Evolutionary conservation across 2,113 vertebrate species (phyloP), one percentile per base, ranked within the genome.

Genomic region (Sula dactylatra): DNA sequence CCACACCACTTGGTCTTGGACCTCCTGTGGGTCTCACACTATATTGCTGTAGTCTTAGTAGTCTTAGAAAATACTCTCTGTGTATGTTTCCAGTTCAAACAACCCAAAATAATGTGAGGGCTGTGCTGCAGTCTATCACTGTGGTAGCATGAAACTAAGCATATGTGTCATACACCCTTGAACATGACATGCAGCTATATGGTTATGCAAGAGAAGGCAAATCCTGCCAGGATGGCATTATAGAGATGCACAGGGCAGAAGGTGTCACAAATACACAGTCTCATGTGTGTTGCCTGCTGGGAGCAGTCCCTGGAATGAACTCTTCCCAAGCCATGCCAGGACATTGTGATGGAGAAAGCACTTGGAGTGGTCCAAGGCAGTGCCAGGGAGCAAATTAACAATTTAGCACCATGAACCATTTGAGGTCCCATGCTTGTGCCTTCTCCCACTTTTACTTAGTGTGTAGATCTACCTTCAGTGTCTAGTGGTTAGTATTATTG

Each of bases 111-210:
- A 40, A 49, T 1, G 7, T 34, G 66, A 55, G 44, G 82, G 20
- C 21, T 45, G 25, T 71, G 59, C 16, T 70, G 2, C 11, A 29
- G 55, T 36, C 85, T 40, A 16, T 61, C 42, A 7, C 0, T 32
- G 47, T 24, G 45, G 36, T 27, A 74, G 42, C 52, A 29, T 29
- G 36, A 77, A 81, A n/a, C 26, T 19, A 26, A 50, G 25, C 54
- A 11, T 11, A 6, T 2, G 6, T 49, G 45, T 72, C 55, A 16
- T 9, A 11, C 1, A 0, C 5, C 59, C 31, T 82, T 44, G 36
- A 74, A 62, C 1, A 0, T 5, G 45, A 12, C 21, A 26, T 4
- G 16, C 55, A 59, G 66, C 24, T 50, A 8, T 12, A 42, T 13
- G 32, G 19, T 5, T 50, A 25, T 47, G 32, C 38, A 67, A 54